Base-by-base conservation (phyloP, 2,797 vertebrate genomes). In the Typhlichthys eigenmanni region DNA sequence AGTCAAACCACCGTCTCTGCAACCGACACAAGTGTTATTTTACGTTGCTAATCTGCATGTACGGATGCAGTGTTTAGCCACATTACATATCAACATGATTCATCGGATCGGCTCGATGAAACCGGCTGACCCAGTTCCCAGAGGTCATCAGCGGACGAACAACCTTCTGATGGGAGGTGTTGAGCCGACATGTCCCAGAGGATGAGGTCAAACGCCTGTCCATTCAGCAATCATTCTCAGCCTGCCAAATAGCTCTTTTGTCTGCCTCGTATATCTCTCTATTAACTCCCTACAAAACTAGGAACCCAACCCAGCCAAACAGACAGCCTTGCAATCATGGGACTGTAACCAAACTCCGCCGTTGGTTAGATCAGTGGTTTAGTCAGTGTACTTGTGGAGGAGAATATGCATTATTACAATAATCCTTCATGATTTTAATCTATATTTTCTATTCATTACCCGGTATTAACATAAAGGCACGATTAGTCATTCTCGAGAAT, bases 61-160 rank as follows among this genome's bases (percentile, higher is more conserved):
- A 47, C 62, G 68, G 55, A 70, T 73, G 55, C 69, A 57, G 64
- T 52, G 73, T 66, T 84, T 83, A 84, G 75, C 69, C 74, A 80
- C 82, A 88, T 88, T 78, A 87, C 81, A 88, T 65, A 69, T 78
- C 74, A 68, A 47, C 80, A 82, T 82, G 78, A 89, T 88, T 91
- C 79, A 89, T 88, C 82, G 80, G 54, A 86, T 86, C 70, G 19
- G 49, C 69, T 74, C 5, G 58, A 71, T 81, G 69, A 81, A 83
- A 71, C 57, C 59, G 68, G 63, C 76, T 83, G 77, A 84, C 82
- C 76, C 13, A 66, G 65, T 78, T 38, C 58, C 70, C 80, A 80
- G 65, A 64, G 71, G 82, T 81, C 63, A 70, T 74, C 62, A 47
- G 38, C 16, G 74, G 71, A 58, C 12, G 58, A 78, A 68, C 77